These are phyloP conservation scores for Philereme transversata DNA, from an alignment of 2,888 invertebrate genomes.

Conservation along the genomic window DNA sequence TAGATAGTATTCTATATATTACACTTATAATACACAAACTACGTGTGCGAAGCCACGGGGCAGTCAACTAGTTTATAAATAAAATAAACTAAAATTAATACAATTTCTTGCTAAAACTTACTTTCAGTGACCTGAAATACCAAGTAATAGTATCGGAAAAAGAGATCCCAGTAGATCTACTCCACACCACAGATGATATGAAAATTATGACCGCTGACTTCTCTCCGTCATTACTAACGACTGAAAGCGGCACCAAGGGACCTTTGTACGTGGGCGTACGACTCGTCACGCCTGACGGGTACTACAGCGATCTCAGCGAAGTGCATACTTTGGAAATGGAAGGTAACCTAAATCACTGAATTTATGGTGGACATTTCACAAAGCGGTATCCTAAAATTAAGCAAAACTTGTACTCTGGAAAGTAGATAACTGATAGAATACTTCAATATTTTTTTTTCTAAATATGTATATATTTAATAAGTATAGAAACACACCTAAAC, in stretches of 20 bases:
- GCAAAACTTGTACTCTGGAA: too few relatives aligned
- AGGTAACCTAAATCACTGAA: slow-evolving; percentile 55
- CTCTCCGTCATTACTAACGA: slow-evolving; percentile 83
- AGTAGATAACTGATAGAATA: too few relatives aligned
- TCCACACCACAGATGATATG: slow-evolving; percentile 65
- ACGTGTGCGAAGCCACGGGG: too few relatives aligned
- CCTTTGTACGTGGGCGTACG: slow-evolving; percentile 87
- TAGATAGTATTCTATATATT: too few relatives aligned
- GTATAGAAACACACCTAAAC: too few relatives aligned
- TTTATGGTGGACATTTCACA: neutral
- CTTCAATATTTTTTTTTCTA: too few relatives aligned
- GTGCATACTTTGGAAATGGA: slow-evolving; percentile 69
- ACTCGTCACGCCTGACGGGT: slow-evolving; percentile 84
- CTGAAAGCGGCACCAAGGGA: slow-evolving; percentile 61
- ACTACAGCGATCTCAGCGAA: slow-evolving; percentile 86
- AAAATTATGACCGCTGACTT: slow-evolving; percentile 65
- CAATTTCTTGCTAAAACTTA: neutral
- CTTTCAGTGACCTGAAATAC: slow-evolving; percentile 72
- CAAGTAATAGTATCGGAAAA: slow-evolving; percentile 86
- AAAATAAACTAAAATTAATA: too few relatives aligned
- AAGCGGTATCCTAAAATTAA: too few relatives aligned
- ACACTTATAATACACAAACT: too few relatives aligned
- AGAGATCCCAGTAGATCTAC: slow-evolving; percentile 75
- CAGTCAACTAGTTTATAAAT: too few relatives aligned
- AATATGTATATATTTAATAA: too few relatives aligned